Percentiles rank a stretch among this genome's conserved stretches.
These are phyloP conservation scores for Lithophane socia DNA, from an alignment of 2,888 invertebrate genomes.

Conservation along the genomic window DNA sequence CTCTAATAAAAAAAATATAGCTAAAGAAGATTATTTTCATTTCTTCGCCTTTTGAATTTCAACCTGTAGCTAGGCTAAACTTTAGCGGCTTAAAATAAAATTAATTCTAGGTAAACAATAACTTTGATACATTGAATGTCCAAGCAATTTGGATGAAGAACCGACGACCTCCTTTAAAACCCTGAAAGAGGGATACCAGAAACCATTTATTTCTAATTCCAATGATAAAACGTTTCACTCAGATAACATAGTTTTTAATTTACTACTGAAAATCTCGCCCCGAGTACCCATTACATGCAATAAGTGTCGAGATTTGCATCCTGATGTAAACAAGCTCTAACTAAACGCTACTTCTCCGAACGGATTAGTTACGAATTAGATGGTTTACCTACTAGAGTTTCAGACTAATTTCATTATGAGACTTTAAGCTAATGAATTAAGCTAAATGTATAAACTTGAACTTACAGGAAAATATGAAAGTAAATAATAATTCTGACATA, in stretches of 20 bases:
- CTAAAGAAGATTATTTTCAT: not conserved
- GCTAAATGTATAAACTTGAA: not conserved
- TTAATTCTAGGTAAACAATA: not conserved
- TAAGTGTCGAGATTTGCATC: slow-evolving; percentile 33
- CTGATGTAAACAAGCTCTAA: slow-evolving; percentile 50
- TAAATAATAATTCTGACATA: not conserved
- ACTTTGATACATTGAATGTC: not conserved
- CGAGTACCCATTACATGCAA: not conserved
- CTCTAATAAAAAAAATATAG: not conserved
- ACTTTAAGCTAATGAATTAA: not conserved
- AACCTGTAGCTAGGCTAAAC: not conserved
- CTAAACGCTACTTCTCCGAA: slow-evolving; percentile 25
- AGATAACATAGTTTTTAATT: not conserved
- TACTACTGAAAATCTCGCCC: not conserved
- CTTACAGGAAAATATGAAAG: not conserved
- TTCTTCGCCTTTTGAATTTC: not conserved
- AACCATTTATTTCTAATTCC: not conserved
- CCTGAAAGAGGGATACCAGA: fast-evolving
- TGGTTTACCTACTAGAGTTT: not conserved
- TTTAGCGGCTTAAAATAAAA: too few relatives aligned
- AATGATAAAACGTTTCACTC: not conserved
- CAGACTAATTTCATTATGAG: not conserved
- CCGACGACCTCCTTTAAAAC: not conserved
- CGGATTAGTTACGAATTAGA: slow-evolving; percentile 31
- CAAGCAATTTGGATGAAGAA: not conserved